These are phyloP conservation scores for Propithecus perrieri DNA, from an alignment of 2,797 vertebrate species.

Conservation along the genomic window DNA sequence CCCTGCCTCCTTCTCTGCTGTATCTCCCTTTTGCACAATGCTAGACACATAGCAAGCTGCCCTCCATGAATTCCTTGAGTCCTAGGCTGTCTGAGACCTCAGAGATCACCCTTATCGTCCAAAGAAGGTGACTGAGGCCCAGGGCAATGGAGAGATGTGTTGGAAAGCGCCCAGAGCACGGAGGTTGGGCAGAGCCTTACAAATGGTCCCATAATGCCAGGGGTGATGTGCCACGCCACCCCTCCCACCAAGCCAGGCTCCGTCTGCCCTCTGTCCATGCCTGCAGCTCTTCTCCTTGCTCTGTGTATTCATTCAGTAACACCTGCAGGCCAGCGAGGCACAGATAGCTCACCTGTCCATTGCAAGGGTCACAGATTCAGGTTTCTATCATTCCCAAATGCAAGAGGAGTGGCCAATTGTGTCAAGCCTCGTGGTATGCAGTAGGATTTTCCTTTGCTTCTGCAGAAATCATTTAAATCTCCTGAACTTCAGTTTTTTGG, in stretches of 20 bases:
- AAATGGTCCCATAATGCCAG: neutral
- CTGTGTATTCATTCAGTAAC: neutral
- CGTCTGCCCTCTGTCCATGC: neutral
- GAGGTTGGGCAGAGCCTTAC: neutral
- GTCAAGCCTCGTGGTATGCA: neutral
- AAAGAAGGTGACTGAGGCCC: neutral
- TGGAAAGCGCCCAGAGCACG: neutral
- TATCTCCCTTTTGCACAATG: neutral
- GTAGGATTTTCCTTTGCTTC: neutral
- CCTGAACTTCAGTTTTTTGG: neutral
- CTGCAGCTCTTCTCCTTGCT: neutral
- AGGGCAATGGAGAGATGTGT: neutral
- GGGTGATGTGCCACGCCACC: neutral
- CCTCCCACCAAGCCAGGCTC: neutral
- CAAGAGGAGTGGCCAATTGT: neutral
- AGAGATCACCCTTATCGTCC: neutral
- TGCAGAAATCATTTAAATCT: neutral
- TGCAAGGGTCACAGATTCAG: neutral
- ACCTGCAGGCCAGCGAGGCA: neutral
- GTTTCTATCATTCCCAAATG: neutral
- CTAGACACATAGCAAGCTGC: neutral
- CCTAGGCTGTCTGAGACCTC: neutral
- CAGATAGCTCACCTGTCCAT: neutral
- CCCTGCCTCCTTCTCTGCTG: neutral
- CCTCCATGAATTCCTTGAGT: neutral